These are phyloP conservation scores for Zaprionus davidi DNA, from an alignment of 1,140 invertebrate species.

Conservation along the genomic window DNA sequence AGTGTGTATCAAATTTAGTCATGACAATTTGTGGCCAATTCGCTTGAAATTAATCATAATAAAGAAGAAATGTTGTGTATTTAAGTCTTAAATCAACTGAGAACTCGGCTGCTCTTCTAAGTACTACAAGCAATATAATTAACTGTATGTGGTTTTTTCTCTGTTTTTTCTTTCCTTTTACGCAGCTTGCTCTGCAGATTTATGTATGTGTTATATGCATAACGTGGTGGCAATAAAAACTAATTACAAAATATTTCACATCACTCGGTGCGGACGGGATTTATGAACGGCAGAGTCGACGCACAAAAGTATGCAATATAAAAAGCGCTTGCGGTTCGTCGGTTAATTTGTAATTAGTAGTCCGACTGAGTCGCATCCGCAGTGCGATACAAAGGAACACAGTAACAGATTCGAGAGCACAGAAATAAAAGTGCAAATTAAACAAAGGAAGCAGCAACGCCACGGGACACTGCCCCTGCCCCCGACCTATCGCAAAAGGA, in stretches of 20 bases:
- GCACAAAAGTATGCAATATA: conserved; percentile 34
- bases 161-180: background rate
- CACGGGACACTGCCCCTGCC: conserved; percentile 6
- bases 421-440: conserved; percentile 56
- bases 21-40: background rate
- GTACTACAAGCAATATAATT: conserved; percentile 2
- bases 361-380: background rate
- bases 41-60: background rate
- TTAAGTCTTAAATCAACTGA: background rate
- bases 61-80: background rate
- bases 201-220: conserved; percentile 4
- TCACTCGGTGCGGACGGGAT: conserved; percentile 18
- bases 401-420: background rate
- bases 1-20: background rate
- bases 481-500: no score
- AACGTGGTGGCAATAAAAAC: conserved; percentile 56
- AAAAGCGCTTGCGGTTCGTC: conserved; percentile 41
- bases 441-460: conserved; percentile 46
- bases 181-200: conserved; percentile 20
- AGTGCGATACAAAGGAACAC: conserved; percentile 19
- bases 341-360: conserved; percentile 65
- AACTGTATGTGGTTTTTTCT: background rate
- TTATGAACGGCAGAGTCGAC: conserved; percentile 6
- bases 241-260: conserved; percentile 69
- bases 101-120: background rate